Base-by-base conservation (phyloP, 2,113 vertebrate genomes). In the Catharus fuscescens region DNA sequence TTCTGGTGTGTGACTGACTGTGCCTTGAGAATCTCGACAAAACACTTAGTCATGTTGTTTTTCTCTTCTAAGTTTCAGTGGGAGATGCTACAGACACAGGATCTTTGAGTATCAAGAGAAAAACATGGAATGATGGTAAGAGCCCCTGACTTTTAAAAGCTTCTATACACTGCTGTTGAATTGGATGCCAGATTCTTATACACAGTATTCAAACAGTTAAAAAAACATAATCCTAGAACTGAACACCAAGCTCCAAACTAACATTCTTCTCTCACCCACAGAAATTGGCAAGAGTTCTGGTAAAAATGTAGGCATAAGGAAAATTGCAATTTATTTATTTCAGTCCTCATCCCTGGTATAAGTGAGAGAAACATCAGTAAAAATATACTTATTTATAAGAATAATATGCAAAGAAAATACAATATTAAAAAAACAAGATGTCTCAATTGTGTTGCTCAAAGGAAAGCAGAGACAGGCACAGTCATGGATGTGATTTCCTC, bases 41-140 rank as follows among this genome's bases (percentile, higher is more conserved):
- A 90, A 95, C 45, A 83, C 21, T 78, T 62, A 81, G 21, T 89
- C 44, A 94, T 14, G 52, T 83, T 78, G 23, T 61, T 89, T 83
- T 64, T 96, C 74, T 96, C 69, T 93, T 95, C 32, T 89, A 91
- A 96, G 80, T 97, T 95, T 94, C 96, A 96, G 94, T 89, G 93
- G 93, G 94, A 96, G 96, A 95, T 81, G 67, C 89, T 47, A 87
- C 73, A 78, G 86, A 92, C 44, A 86, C 70, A 56, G 79, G 93
- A 95, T 66, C 88, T 66, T 69, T 93, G 77, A 90, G 65, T 66
- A 71, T 85, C 92, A 98, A 98, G 87, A 98, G 97, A 73, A 98
- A 97, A 97, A 65, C 86, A 72, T 69, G 88, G 26, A 87, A 86
- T 67, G 91, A 97, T 54, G 93, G 96, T 97, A 97, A 97, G 95